A percentile compares a stretch with the other conserved stretches of the same genome.
phyloP scores from a whole-genome alignment of 2,888 invertebrate genomes.

The Melolontha melolontha region DNA sequence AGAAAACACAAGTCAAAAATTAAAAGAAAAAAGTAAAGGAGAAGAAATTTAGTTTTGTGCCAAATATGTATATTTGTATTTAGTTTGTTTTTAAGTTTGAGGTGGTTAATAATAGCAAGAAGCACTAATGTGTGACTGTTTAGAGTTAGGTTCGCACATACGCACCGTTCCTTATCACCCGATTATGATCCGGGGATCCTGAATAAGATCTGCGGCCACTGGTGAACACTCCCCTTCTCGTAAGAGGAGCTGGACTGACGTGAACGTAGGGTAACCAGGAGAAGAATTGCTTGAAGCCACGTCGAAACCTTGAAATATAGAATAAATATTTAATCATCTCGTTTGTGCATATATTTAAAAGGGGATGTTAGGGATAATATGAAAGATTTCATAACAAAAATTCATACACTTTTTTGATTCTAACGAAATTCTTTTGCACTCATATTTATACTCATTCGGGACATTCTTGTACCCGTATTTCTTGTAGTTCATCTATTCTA shows the following conservation, averaged over 20 bases:
- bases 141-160: constrained; percentile 45
- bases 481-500: no score
- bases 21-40: neutral
- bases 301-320: constrained; percentile 79
- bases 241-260: constrained; percentile 76
- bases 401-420: no score
- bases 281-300: constrained; percentile 93
- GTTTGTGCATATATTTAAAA: no score
- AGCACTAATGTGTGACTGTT: neutral
- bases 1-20: neutral
- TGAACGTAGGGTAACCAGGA: constrained; percentile 86
- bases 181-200: constrained; percentile 80
- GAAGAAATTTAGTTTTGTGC: neutral
- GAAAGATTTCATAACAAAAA: no score
- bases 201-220: constrained; percentile 83
- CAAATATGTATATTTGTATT: neutral
- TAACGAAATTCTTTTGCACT: no score
- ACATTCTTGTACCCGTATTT: no score
- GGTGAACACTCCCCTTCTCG: constrained; percentile 80
- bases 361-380: no score
- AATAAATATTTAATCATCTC: neutral
- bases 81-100: neutral
- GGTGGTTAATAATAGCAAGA: neutral
- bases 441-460: no score
- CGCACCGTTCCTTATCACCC: constrained; percentile 79